phyloP scores from a whole-genome alignment of 2,113 vertebrate genomes.

The Pelusios castaneus region DNA sequence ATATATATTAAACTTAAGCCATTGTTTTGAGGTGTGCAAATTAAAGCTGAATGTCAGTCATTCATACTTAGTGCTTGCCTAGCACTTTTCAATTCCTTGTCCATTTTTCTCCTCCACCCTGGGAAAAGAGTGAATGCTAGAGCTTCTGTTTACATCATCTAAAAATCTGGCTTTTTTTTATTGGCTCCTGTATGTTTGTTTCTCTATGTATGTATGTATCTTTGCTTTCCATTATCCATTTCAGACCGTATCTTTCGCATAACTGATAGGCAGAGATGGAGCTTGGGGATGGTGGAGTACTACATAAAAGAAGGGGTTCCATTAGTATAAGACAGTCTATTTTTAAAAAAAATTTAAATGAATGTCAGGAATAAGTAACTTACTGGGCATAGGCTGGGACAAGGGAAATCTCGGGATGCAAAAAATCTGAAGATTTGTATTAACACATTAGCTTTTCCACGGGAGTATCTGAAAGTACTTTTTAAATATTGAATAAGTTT shows the following conservation, averaged over 20 bases:
- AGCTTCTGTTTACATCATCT: not conserved
- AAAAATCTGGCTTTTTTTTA: not conserved
- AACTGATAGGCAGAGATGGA: not conserved
- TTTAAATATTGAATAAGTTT: not conserved
- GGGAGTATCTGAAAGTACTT: not conserved
- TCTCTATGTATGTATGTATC: not conserved
- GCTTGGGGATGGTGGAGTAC: not conserved
- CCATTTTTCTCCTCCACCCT: not conserved
- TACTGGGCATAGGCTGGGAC: not conserved
- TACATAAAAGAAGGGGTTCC: not conserved
- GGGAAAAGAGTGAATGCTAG: not conserved
- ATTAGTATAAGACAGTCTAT: not conserved
- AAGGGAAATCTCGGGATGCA: not conserved
- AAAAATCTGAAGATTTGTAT: not conserved
- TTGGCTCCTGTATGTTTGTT: not conserved
- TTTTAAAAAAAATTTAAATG: not conserved
- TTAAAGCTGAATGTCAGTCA: not conserved
- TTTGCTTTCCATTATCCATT: not conserved
- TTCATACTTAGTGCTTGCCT: rapidly evolving
- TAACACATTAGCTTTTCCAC: not conserved
- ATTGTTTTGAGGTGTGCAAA: not conserved
- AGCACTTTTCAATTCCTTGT: not conserved
- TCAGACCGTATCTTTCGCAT: not conserved
- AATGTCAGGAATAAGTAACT: not conserved
- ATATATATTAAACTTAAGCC: not conserved